Evolutionary conservation across 2,888 invertebrate species (phyloP), one percentile per base, ranked within the genome.

Genomic region (Proisotoma minuta): DNA sequence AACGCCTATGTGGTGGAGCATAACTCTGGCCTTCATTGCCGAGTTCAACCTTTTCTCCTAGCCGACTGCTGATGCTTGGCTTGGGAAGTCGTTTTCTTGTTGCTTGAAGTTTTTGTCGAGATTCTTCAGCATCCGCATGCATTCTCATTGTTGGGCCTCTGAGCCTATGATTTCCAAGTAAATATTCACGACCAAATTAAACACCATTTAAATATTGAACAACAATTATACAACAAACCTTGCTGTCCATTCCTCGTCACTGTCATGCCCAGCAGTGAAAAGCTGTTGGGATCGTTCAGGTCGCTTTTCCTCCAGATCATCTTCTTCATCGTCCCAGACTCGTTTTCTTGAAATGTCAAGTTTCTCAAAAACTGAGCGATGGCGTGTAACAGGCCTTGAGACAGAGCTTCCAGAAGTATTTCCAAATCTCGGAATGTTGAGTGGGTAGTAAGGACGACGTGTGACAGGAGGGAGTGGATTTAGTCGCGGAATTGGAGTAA

Each of bases 101-200:
- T 53, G 65, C 62, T 53, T 60, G 59, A 23, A 60, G 28, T 65
- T 81, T 78, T 24, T 82, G 77, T 75, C 84, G 85, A 60, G 84
- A 83, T 77, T 89, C 88, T 78, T 88, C 87, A 75, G 90, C 90
- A 78, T 90, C 91, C n/a, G 91, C 91, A 77, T 87, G 88, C 90
- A 91, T 91, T 74, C 88, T 81, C 89, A 90, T 89, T 74, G 88
- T 79, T 8, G 87, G 85, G 51, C 83, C 78, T 78, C 87, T 87
- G 54, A 72, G 82, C 20, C 43, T 43, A 34, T 34, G 15, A 10
- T 10, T 10, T 10, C 34, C 8, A 34, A 8, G 34, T 10, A 34
- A 8, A 34, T n/a, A n/a, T n/a, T n/a, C n/a, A n/a, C n/a, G n/a
- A n/a, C 83, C 43, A 43, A 43, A 12, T 43, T 43, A 20, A 5